Evolutionary conservation across 1,140 invertebrate genomes (phyloP).

Genomic region (Protaetia brevitarsis): DNA sequence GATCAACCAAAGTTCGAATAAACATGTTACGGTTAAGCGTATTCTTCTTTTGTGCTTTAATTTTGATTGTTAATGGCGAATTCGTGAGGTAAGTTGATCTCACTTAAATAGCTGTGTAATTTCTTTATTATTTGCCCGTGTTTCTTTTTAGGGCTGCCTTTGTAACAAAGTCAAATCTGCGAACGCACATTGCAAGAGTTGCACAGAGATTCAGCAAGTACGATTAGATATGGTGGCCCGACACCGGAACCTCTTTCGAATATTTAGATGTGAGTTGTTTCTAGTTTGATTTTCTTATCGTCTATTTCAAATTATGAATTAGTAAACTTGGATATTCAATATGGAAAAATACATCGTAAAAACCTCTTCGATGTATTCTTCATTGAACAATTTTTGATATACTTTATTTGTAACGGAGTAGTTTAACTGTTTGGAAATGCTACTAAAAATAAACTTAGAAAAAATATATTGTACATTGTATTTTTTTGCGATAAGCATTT

Average conservation of each 20-base stretch:
- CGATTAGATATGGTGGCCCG: conserved; percentile 60
- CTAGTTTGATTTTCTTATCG: conserved; percentile 17
- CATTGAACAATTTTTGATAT: too few relatives aligned
- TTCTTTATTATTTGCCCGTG: not conserved
- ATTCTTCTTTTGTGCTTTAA: not conserved
- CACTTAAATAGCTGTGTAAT: not conserved
- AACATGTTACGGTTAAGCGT: conserved; percentile 1
- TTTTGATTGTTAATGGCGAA: not conserved
- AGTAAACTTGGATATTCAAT: too few relatives aligned
- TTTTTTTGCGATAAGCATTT: too few relatives aligned
- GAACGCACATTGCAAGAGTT: conserved; percentile 64
- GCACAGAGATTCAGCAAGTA: conserved; percentile 68
- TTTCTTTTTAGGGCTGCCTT: conserved; percentile 64
- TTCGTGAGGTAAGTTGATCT: not conserved
- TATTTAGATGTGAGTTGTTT: conserved; percentile 76
- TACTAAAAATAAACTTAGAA: too few relatives aligned
- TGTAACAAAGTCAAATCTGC: conserved; percentile 70
- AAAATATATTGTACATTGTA: too few relatives aligned
- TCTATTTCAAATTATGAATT: not conserved
- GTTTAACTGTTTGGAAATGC: too few relatives aligned
- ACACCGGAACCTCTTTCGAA: conserved; percentile 87
- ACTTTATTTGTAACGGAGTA: too few relatives aligned
- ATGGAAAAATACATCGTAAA: too few relatives aligned
- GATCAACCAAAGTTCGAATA: not conserved
- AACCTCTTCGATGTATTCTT: too few relatives aligned